Base-by-base conservation (phyloP, 1,140 invertebrate species). In the Dendroctonus ponderosae region DNA sequence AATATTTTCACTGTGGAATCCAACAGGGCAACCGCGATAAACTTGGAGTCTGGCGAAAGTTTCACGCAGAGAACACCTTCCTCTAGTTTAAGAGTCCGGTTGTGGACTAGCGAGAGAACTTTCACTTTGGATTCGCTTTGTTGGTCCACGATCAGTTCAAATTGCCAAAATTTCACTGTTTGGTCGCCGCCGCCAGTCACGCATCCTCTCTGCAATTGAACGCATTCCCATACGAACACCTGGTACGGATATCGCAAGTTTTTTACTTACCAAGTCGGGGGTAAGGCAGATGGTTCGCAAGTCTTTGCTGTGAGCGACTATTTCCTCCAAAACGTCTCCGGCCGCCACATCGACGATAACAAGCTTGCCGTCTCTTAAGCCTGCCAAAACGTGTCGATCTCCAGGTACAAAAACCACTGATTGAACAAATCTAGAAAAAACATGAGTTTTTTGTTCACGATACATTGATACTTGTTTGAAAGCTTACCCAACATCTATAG, bases 1-100 rank as follows among this genome's bases (percentile, higher is more conserved):
- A 97, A 98, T 69, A 99, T 89, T 81, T 98, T 96, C 0, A 98
- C 92, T 11, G 96, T 99, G 11, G 87, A 91, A 81, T 99, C 95
- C 3, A 98, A 79, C 9, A 99, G 79, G 0, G 94, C 89, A 38
- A 94, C 93, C 6, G 95, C 96, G 12, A 99, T 77, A 71, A 95
- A 91, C 81, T 89, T 91, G 69, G 86, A 88, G 78, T 99, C 92
- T 3, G 92, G 89, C 74, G 91, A 94, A 40, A 94, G 85, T 79
- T 85, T 86, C 0, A 96, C 87, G 74, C 91, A 91, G 0, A 96
- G 79, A 46, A 97, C 90, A 62, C 85, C 85, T 73, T 98, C 95
- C 70, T 96, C 89, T 66, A 98, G 78, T 80, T 95, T 88, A 12
- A 98, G 79, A 0, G 92, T 94, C 71, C 87, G 85, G 50, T 85